phyloP scores from a whole-genome alignment of 2,888 invertebrate genomes.

The Prosapia bicincta region DNA sequence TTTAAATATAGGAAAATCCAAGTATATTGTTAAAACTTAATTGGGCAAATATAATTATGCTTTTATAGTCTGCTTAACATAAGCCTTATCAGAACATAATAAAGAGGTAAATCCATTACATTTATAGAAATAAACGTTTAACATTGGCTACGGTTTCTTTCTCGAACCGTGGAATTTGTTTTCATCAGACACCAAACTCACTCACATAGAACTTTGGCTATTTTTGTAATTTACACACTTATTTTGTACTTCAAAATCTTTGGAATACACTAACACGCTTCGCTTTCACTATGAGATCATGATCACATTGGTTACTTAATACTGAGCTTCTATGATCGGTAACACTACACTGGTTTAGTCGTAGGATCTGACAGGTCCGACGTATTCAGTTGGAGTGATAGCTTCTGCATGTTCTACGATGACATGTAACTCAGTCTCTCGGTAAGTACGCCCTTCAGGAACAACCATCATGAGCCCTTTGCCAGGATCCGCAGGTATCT shows the following conservation, averaged over 20 bases:
- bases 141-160: too few relatives aligned
- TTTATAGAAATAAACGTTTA: too few relatives aligned
- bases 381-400: constrained; percentile 27
- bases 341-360: neutral
- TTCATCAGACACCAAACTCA: too few relatives aligned
- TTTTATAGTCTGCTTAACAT: too few relatives aligned
- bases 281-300: neutral
- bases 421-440: constrained; percentile 82
- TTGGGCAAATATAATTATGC: too few relatives aligned
- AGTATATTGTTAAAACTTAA: too few relatives aligned
- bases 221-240: neutral
- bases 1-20: too few relatives aligned
- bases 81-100: too few relatives aligned
- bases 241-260: neutral
- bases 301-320: neutral
- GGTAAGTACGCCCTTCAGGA: constrained; percentile 77
- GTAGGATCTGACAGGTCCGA: neutral
- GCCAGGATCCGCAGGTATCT: constrained; percentile 7
- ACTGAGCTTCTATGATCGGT: neutral
- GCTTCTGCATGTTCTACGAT: constrained; percentile 81
- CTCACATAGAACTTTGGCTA: neutral
- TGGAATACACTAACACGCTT: neutral
- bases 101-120: too few relatives aligned
- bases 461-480: constrained; percentile 55
- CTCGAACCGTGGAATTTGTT: too few relatives aligned